These are phyloP conservation scores for Antennarius maculatus DNA, from an alignment of 2,797 vertebrate genomes.

Conservation along the genomic window DNA sequence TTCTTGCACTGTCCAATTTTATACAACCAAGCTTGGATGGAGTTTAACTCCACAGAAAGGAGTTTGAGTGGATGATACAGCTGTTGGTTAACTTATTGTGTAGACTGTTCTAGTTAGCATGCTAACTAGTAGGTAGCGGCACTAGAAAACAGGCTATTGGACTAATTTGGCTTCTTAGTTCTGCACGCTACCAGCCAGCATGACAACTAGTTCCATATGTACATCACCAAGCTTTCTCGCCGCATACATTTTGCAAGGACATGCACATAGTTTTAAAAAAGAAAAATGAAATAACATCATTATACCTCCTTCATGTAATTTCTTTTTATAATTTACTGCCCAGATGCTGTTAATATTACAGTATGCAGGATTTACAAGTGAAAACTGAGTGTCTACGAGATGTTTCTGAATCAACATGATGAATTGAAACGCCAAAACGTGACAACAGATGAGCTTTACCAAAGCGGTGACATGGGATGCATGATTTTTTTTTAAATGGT, in stretches of 20 bases:
- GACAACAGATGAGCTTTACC: background rate
- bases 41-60: too few relatives aligned
- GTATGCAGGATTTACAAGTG: background rate
- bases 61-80: background rate
- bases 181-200: too few relatives aligned
- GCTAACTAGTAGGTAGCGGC: background rate
- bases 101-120: background rate
- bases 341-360: background rate
- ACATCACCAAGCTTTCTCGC: background rate
- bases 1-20: background rate
- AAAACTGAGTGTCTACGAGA: background rate
- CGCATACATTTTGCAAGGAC: background rate
- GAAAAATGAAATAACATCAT: background rate
- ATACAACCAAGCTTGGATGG: too few relatives aligned
- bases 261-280: background rate
- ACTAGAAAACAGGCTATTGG: background rate
- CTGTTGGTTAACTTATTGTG: background rate
- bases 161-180: background rate
- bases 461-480: background rate
- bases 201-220: too few relatives aligned
- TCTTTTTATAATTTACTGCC: too few relatives aligned
- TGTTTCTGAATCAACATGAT: background rate
- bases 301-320: too few relatives aligned
- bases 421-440: background rate
- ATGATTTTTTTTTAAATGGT: background rate